Evolutionary conservation across 2,888 invertebrate species (phyloP).

Genomic region (Margaritifera margaritifera): DNA sequence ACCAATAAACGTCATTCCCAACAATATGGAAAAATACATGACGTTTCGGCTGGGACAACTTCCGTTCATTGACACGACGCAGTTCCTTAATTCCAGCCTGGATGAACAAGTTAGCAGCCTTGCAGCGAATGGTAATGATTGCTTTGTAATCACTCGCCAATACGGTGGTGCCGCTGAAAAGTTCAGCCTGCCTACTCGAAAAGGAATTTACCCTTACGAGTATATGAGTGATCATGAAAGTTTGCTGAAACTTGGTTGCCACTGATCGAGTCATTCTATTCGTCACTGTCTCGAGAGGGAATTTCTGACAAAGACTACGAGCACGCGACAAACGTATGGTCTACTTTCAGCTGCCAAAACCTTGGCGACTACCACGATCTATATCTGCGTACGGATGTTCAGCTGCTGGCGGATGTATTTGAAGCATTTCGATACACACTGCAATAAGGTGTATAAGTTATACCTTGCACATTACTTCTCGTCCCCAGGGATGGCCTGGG

Average conservation of each 20-base stretch:
- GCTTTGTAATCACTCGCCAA: no score
- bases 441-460: no score
- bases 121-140: no score
- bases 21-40: no score
- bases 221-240: conserved; percentile 11
- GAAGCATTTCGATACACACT: conserved; percentile 18
- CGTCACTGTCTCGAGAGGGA: conserved; percentile 15
- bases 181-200: conserved; percentile 12
- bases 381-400: conserved; percentile 20
- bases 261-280: conserved; percentile 12
- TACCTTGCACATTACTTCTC: no score
- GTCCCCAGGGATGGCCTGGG: no score
- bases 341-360: conserved; percentile 3
- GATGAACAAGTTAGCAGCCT: no score
- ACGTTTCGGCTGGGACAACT: no score
- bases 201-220: conserved; percentile 21
- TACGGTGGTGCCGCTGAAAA: no score
- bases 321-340: conserved; percentile 18
- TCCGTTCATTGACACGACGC: no score
- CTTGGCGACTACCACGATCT: conserved; percentile 22
- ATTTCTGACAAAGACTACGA: conserved; percentile 19
- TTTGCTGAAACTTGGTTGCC: conserved; percentile 16
- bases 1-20: no score
- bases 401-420: conserved; percentile 18
- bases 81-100: no score